Base-by-base conservation (phyloP, 2,113 vertebrate genomes). In the Pseudorasbora parva region DNA sequence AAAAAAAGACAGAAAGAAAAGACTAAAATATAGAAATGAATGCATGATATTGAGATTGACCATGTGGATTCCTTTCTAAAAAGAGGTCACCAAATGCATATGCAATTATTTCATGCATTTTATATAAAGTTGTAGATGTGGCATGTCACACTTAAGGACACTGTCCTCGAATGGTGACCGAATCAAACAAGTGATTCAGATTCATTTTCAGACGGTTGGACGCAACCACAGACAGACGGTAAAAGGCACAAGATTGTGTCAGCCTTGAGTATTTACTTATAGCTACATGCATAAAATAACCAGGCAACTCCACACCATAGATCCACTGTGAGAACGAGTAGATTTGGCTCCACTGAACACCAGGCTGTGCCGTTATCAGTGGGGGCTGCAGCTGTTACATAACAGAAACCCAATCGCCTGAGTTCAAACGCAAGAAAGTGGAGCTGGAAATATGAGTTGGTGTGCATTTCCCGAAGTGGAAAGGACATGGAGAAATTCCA, bases 331-430 rank as follows among this genome's bases (percentile, higher is more conserved):
- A 37, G 30, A 41, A 78, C 11, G 33, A 62, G 57, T 45, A 45
- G 57, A 78, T 78, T 62, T 45, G 14, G n/a, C 56, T 62, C 33
- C 37, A 60, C 3, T 23, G 51, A 33, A 77, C n/a, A 62, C 8
- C 41, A 2, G n/a, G 11, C 14, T 62, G 57, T 45, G 27, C 51
- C 37, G 33, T 62, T 47, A 78, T 60, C 21, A 60, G 47, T 77
- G 54, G 49, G 4, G 51, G 45, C 23, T 57, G 10, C 49, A 76
- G 56, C 37, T 45, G 57, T 27, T 45, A 0, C 37, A 57, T 33
- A 62, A 62, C 56, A 78, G 37, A 78, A 60, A 43, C 57, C 76
- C n/a, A 33, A 59, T 78, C 56, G 23, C 17, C 21, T 15, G 30
- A 57, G 6, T 23, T 33, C 6, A 21, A 47, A 27, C 0, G 23